These are phyloP conservation scores for Micropoecilia bifurca DNA, from an alignment of 2,797 vertebrate species.

Conservation along the genomic window DNA sequence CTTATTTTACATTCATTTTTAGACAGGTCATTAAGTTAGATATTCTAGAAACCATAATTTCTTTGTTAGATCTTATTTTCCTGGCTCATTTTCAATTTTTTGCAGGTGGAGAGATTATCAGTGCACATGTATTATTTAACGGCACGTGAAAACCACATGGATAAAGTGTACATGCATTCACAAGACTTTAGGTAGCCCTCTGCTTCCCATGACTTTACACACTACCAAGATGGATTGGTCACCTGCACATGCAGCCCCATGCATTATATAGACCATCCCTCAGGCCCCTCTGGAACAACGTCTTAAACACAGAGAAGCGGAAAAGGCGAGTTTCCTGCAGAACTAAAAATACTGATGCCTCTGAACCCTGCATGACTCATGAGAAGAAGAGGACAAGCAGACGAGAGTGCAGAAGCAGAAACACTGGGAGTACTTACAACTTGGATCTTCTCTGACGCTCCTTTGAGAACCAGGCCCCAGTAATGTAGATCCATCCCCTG, in stretches of 20 bases:
- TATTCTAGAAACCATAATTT: background rate
- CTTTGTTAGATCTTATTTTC: background rate
- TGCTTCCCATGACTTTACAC: background rate
- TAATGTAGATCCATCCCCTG: slow-evolving; percentile 86
- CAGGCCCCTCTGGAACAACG: slow-evolving; percentile 37
- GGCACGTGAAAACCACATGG: background rate
- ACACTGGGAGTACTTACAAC: slow-evolving; percentile 77
- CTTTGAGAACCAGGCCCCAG: slow-evolving; percentile 87
- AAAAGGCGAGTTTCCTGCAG: slow-evolving; percentile 73
- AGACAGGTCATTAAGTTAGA: background rate
- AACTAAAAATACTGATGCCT: slow-evolving; percentile 73
- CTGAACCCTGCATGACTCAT: slow-evolving; percentile 42
- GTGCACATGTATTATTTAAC: slow-evolving; percentile 4
- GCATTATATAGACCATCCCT: slow-evolving; percentile 42
- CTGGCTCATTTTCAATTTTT: background rate
- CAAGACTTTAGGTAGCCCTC: slow-evolving; percentile 7
- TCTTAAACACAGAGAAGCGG: slow-evolving; percentile 56
- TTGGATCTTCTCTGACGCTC: slow-evolving; percentile 83
- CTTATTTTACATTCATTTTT: background rate
- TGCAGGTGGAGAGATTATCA: background rate
- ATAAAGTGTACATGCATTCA: background rate
- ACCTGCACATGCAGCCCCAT: slow-evolving; percentile 16
- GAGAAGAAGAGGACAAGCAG: slow-evolving; percentile 9
- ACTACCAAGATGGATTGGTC: slow-evolving; percentile 8
- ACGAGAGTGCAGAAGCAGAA: slow-evolving; percentile 18